A percentile compares a stretch with the other conserved stretches of the same genome.
Evolutionary conservation across 1,140 invertebrate genomes (phyloP).

Genomic region (Diabrotica virgifera): DNA sequence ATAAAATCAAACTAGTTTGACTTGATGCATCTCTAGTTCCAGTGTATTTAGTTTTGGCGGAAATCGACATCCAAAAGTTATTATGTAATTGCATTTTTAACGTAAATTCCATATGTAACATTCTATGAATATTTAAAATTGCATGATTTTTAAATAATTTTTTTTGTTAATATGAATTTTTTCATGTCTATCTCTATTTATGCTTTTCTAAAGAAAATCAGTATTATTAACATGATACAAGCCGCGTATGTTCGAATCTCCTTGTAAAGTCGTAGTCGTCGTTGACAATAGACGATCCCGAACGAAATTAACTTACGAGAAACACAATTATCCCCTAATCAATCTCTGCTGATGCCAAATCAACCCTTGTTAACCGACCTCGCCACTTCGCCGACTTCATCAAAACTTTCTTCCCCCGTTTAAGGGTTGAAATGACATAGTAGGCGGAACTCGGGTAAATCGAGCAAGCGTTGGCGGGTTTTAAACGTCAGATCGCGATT

Average conservation of each 20-base stretch:
- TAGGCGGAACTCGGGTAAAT: slow-evolving; percentile 30
- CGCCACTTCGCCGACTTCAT: slow-evolving; percentile 15
- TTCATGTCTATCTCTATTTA: too few relatives aligned
- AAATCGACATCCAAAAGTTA: too few relatives aligned
- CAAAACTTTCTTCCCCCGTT: slow-evolving; percentile 41
- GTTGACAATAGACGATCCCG: slow-evolving; percentile 16
- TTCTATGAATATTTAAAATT: too few relatives aligned
- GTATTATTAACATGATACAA: neutral
- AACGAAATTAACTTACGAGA: slow-evolving; percentile 19
- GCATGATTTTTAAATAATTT: too few relatives aligned
- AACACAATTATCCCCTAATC: slow-evolving; percentile 27
- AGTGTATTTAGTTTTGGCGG: too few relatives aligned
- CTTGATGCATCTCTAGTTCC: too few relatives aligned
- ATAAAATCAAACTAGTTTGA: too few relatives aligned
- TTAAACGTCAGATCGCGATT: slow-evolving; percentile 33
- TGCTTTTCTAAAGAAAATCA: too few relatives aligned
- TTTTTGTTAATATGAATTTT: too few relatives aligned
- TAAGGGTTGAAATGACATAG: slow-evolving; percentile 42
- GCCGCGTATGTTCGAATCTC: slow-evolving; percentile 13
- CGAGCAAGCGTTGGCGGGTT: slow-evolving; percentile 26
- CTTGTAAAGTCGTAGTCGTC: slow-evolving; percentile 3
- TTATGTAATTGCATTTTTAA: too few relatives aligned
- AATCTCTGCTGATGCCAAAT: slow-evolving; percentile 23
- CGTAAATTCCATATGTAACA: too few relatives aligned
- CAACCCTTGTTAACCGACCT: slow-evolving; percentile 17